Conservation (phyloP, 2,797 vertebrate genomes). For the Sebastolobus alascanus region DNA sequence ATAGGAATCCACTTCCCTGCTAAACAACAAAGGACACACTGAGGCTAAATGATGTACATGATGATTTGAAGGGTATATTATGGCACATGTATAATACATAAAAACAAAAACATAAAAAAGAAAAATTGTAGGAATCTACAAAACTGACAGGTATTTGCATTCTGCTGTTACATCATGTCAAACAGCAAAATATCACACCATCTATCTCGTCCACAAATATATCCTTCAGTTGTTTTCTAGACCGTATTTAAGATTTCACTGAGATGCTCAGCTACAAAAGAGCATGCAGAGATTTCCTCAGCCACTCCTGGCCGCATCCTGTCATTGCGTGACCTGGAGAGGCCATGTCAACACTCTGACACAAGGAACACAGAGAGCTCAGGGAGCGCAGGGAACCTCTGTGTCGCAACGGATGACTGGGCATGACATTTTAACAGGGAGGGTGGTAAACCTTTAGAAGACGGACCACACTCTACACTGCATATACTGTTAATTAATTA, state of each 20-base stretch:
- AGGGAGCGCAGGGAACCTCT: conserved; percentile 71
- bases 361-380: conserved; percentile 75
- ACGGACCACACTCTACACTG: conserved; percentile 46
- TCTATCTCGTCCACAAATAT: background rate
- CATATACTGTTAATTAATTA: conserved; percentile 67
- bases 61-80: background rate
- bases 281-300: conserved; percentile 63
- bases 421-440: conserved; percentile 74
- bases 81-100: background rate
- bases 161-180: conserved; percentile 5
- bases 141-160: background rate
- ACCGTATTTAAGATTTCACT: conserved; percentile 19
- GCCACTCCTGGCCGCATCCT: conserved; percentile 46
- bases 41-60: background rate
- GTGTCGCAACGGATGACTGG: conserved; percentile 74
- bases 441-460: conserved; percentile 56
- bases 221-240: conserved; percentile 22
- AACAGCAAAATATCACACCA: background rate
- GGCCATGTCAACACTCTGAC: conserved; percentile 78
- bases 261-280: conserved; percentile 42
- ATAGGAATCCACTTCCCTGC: background rate
- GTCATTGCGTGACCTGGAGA: conserved; percentile 78
- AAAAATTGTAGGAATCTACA: too few relatives aligned
- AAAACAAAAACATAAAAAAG: background rate
- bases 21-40: background rate